phyloP scores from a whole-genome alignment of 2,888 invertebrate genomes.

The Trichopoda pennipes region DNA sequence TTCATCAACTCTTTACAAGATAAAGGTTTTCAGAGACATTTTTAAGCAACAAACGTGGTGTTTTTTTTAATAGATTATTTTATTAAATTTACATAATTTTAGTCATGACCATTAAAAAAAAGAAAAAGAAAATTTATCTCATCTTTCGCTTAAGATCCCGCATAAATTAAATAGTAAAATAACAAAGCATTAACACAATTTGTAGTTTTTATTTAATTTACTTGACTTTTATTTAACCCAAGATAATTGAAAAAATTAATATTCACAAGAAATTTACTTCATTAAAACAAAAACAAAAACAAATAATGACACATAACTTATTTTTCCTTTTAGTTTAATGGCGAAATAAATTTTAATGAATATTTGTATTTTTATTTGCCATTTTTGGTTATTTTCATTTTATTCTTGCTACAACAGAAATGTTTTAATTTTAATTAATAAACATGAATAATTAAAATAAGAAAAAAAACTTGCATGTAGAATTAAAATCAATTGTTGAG shows the following conservation, averaged over 20 bases:
- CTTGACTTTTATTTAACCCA: conserved; percentile 54
- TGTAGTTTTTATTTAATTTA: conserved; percentile 6
- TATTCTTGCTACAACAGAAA: background rate
- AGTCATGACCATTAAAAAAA: too few species aligned
- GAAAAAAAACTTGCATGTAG: background rate
- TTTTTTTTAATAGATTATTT: too few species aligned
- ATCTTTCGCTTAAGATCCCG: too few species aligned
- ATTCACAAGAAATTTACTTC: conserved; percentile 10
- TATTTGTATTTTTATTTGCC: conserved; percentile 1
- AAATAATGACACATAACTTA: background rate
- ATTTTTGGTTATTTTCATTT: conserved; percentile 20
- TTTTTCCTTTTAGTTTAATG: background rate
- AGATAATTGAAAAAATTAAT: conserved; percentile 11
- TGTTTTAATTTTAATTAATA: conserved; percentile 18
- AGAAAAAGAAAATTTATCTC: too few species aligned
- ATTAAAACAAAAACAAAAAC: background rate
- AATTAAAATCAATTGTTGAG: conserved; percentile 11
- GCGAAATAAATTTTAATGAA: too few species aligned
- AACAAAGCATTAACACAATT: too few species aligned
- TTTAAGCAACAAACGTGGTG: too few species aligned
- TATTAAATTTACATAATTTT: too few species aligned
- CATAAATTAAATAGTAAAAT: too few species aligned
- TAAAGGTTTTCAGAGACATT: too few species aligned
- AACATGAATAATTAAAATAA: conserved; percentile 10
- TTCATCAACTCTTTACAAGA: too few species aligned